These are phyloP conservation scores for Arrhamphus sclerolepis DNA, from an alignment of 2,797 vertebrate genomes.

Conservation along the genomic window DNA sequence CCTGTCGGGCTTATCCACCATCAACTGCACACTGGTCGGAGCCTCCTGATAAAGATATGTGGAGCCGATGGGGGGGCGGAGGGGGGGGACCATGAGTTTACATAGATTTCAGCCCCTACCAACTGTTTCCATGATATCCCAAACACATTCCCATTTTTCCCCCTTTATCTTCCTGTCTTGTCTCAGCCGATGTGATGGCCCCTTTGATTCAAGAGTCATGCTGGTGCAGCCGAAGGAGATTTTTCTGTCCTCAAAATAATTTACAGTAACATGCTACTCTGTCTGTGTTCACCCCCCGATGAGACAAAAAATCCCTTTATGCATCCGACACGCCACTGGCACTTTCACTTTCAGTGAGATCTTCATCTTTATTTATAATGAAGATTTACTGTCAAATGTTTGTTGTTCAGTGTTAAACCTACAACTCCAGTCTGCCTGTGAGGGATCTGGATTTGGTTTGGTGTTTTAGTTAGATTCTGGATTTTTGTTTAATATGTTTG, in stretches of 20 bases:
- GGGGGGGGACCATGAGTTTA: constrained; percentile 57
- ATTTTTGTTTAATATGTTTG: no score
- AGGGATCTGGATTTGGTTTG: no score
- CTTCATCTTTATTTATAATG: constrained; percentile 30
- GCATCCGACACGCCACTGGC: constrained; percentile 18
- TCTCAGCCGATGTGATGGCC: constrained; percentile 30
- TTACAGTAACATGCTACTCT: constrained; percentile 35
- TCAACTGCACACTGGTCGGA: constrained; percentile 59
- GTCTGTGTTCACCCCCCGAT: constrained; percentile 23
- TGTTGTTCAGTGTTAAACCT: constrained; percentile 5
- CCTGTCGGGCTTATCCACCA: constrained; percentile 70
- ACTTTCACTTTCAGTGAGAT: constrained; percentile 28
- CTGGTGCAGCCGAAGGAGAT: constrained; percentile 35
- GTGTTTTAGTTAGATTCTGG: no score
- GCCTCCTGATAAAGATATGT: constrained; percentile 71
- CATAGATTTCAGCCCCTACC: constrained; percentile 52
- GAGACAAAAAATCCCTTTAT: constrained; percentile 35
- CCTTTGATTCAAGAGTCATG: constrained; percentile 60
- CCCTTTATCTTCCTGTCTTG: constrained; percentile 45
- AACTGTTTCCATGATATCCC: constrained; percentile 41
- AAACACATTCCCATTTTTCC: constrained; percentile 39
- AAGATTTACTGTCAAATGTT: constrained; percentile 8
- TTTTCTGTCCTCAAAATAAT: constrained; percentile 38
- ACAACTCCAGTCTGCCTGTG: no score
- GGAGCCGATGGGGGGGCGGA: constrained; percentile 41